Conservation (phyloP, 2,113 vertebrate species). For the Pardalotus punctatus region DNA sequence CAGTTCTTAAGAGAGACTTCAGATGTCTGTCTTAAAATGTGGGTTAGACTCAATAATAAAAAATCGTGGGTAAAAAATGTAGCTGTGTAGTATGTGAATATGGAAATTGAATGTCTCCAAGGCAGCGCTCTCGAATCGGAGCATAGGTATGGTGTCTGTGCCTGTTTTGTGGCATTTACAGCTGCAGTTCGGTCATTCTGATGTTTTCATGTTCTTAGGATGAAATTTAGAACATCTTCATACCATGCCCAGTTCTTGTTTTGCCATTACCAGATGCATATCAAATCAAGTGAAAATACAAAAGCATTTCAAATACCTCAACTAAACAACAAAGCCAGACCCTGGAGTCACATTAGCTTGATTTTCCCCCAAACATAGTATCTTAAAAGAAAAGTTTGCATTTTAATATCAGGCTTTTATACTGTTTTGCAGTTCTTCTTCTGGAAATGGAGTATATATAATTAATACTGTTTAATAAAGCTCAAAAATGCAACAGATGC, state of each 20-base stretch:
- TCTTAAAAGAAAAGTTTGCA: not conserved
- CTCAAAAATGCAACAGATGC: slow-evolving; percentile 69
- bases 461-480: slow-evolving; percentile 73
- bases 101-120: not conserved
- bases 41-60: not conserved
- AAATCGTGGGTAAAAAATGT: not conserved
- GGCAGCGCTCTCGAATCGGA: not conserved
- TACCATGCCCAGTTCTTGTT: not conserved
- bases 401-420: slow-evolving; percentile 22
- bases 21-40: not conserved
- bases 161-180: not conserved
- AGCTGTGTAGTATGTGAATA: not conserved
- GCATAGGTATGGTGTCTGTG: not conserved
- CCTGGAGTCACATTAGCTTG: not conserved
- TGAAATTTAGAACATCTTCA: not conserved
- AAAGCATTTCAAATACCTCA: not conserved
- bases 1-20: not conserved
- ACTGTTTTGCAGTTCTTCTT: slow-evolving; percentile 1
- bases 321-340: not conserved
- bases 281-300: not conserved
- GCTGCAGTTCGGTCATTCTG: not conserved
- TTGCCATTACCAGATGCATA: not conserved
- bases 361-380: not conserved
- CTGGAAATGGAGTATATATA: slow-evolving; percentile 39
- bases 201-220: not conserved